Percentiles rank a stretch among this genome's conserved stretches.
phyloP scores from a whole-genome alignment of 1,140 invertebrate genomes.

The Macrobrachium rosenbergii region DNA sequence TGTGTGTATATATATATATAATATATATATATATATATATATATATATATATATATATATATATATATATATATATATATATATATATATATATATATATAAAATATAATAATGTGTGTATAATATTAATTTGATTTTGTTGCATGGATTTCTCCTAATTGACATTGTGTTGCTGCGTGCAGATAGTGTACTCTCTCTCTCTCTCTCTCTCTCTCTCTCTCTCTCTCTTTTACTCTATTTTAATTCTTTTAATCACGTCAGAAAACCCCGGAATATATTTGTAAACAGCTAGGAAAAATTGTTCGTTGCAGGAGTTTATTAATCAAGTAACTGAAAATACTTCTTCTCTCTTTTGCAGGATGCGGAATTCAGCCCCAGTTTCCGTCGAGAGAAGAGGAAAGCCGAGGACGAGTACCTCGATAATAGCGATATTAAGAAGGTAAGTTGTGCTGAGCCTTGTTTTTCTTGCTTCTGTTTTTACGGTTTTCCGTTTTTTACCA shows the following conservation, averaged over 20 bases:
- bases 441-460: background rate
- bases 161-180: background rate
- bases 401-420: conserved; percentile 36
- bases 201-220: background rate
- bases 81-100: background rate
- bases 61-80: background rate
- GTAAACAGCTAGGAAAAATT: background rate
- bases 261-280: background rate
- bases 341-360: conserved; percentile 4
- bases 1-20: background rate
- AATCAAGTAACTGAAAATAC: background rate
- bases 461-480: too few species aligned
- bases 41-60: background rate
- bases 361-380: conserved; percentile 34
- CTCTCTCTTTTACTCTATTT: background rate
- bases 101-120: background rate
- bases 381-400: conserved; percentile 47
- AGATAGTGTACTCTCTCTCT: background rate
- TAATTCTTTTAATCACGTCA: background rate
- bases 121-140: background rate
- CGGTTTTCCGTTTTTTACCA: too few species aligned
- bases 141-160: background rate
- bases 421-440: conserved; percentile 46
- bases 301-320: background rate
- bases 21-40: conserved; percentile 20